Base-by-base conservation (phyloP, 1,140 invertebrate genomes). In the Venustaconcha ellipsiformis region DNA sequence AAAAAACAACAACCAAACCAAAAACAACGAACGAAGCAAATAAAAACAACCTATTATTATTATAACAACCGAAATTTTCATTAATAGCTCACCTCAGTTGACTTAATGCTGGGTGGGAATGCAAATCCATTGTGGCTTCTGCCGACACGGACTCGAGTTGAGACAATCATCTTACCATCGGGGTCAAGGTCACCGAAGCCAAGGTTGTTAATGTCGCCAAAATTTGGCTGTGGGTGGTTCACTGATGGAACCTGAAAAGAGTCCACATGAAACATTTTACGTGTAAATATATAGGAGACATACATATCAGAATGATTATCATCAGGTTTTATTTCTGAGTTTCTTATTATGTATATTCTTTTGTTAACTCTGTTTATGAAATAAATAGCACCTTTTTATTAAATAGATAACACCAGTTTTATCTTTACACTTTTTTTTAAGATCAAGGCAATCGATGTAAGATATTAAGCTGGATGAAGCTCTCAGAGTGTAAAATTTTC, bases 141-240 rank as follows among this genome's bases (percentile, higher is more conserved):
- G 13, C 86, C 86, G 6, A 87, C 83, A 37, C 86, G 82, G 57
- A 88, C 85, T 72, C 87, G 81, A 14, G 85, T 86, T 18, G 83
- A 85, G 57, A 87, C 81, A 62, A 88, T 94, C 91, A 93, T 98
- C 81, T 96, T 62, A 18, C 80, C 80, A 0, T 68, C 55, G 3
- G 85, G 85, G 73, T 88, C 87, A 57, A 88, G 83, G 78, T 88
- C 81, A 17, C 81, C 82, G 56, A 85, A 84, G 14, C 75, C 80
- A 56, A 88, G 75, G 37, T 87, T 86, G 70, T 80, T 78, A 26
- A 80, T 48, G 68, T 86, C 80, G 86, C 98, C 98, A 62, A 88
- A 84, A 66, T 83, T 78, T 18, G 84, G 82, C 14, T 76, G 90
- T 1, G 97, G 98, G 90, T 99, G 97, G 88, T 95, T 78, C 12